These are phyloP conservation scores for Galeopsomyia nigrocyanea DNA, from an alignment of 2,888 invertebrate genomes.

Conservation along the genomic window DNA sequence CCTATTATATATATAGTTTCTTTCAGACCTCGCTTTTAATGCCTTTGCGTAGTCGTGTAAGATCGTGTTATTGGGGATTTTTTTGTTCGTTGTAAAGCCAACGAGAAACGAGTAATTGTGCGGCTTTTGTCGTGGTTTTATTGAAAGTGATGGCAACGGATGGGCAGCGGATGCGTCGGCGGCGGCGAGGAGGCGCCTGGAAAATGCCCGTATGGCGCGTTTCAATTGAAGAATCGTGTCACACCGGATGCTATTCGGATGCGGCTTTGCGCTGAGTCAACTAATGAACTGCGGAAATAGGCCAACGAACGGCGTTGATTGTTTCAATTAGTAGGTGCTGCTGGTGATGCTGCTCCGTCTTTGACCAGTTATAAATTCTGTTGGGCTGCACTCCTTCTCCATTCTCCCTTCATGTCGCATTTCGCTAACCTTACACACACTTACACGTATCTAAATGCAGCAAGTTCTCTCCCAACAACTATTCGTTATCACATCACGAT, in stretches of 20 bases:
- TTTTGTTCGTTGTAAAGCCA: conserved; percentile 8
- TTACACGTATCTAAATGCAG: too few relatives aligned
- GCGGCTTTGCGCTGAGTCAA: conserved; percentile 49
- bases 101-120: neutral
- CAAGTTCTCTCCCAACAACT: too few relatives aligned
- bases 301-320: conserved; percentile 50
- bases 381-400: conserved; percentile 44
- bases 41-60: neutral
- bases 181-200: conserved; percentile 38
- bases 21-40: too few relatives aligned
- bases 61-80: too few relatives aligned
- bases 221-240: conserved; percentile 36
- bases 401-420: neutral
- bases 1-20: too few relatives aligned
- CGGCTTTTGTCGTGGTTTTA: conserved; percentile 1
- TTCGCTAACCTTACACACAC: neutral
- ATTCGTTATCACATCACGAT: too few relatives aligned
- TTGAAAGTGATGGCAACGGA: conserved; percentile 13
- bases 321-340: conserved; percentile 51
- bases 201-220: conserved; percentile 42
- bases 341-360: conserved; percentile 25
- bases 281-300: conserved; percentile 53
- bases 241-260: conserved; percentile 36
- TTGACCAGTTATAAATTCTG: conserved; percentile 51
- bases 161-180: neutral